A percentile compares a stretch with the other conserved stretches of the same genome.
Evolutionary conservation across 2,888 invertebrate genomes (phyloP).

Genomic region (Elysia crispata): DNA sequence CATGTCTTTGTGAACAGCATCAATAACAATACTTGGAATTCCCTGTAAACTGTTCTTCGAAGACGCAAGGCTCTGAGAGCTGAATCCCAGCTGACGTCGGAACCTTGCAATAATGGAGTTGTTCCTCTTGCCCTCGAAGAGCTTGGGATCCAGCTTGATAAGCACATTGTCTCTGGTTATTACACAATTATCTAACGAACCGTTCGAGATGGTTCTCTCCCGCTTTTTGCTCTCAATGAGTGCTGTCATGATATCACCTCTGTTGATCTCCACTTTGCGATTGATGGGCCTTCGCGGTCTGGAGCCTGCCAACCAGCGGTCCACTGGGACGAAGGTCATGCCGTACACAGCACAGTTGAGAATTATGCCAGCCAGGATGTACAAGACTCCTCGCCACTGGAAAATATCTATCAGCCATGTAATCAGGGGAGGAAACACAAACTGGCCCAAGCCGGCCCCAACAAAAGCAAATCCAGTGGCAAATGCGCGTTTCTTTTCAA

Average conservation of each 20-base stretch:
- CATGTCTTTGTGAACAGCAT: conserved; percentile 51
- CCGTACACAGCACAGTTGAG: conserved; percentile 88
- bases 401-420: conserved; percentile 61
- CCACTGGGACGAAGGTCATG: conserved; percentile 89
- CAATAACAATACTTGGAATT: conserved; percentile 60
- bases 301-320: conserved; percentile 45
- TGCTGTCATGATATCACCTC: conserved; percentile 75
- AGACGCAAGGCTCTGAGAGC: conserved; percentile 66
- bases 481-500: conserved; percentile 94
- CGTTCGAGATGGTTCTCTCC: conserved; percentile 75
- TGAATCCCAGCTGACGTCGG: conserved; percentile 68
- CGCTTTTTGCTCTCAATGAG: conserved; percentile 75
- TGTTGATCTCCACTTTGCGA: conserved; percentile 56
- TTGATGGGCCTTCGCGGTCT: conserved; percentile 9
- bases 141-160: conserved; percentile 67
- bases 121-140: conserved; percentile 63
- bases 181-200: conserved; percentile 75
- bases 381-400: conserved; percentile 86
- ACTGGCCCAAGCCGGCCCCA: conserved; percentile 95
- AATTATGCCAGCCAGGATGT: conserved; percentile 89
- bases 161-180: conserved; percentile 75
- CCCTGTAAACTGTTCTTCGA: conserved; percentile 62
- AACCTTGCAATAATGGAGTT: conserved; percentile 66
- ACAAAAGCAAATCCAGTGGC: conserved; percentile 97
- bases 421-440: conserved; percentile 87